phyloP scores from a whole-genome alignment of 1,140 invertebrate species.

The Ips nitidus region DNA sequence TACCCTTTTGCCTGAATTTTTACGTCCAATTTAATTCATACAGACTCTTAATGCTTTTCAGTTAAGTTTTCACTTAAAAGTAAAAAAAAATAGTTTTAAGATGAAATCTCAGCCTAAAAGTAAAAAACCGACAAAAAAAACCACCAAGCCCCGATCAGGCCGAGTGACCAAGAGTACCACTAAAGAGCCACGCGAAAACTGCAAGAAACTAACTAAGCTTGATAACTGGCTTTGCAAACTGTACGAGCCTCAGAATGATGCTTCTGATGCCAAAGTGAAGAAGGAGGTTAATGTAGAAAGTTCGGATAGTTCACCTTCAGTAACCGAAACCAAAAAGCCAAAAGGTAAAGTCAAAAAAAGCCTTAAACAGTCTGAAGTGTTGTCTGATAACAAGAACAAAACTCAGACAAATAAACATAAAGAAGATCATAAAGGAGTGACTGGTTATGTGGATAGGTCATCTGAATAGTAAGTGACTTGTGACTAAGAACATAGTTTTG shows the following conservation, averaged over 20 bases:
- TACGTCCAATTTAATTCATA: no score
- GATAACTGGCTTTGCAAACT: conserved; percentile 17
- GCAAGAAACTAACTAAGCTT: conserved; percentile 4
- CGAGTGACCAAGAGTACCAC: conserved; percentile 1
- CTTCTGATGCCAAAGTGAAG: not conserved
- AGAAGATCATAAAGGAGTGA: not conserved
- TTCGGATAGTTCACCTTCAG: not conserved
- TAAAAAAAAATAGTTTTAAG: not conserved
- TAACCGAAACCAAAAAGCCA: not conserved
- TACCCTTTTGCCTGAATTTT: no score
- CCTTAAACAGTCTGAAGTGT: not conserved
- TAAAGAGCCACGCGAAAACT: conserved; percentile 6
- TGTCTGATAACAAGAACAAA: not conserved
- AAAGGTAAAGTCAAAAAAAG: conserved; percentile 4
- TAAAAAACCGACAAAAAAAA: not conserved
- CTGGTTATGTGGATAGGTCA: conserved; percentile 4
- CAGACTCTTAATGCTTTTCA: no score
- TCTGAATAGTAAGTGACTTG: conserved; percentile 21
- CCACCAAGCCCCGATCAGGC: not conserved
- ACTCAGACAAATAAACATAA: not conserved
- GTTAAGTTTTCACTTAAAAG: not conserved
- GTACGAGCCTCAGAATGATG: not conserved
- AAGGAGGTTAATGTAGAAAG: not conserved
- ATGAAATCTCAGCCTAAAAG: conserved; percentile 7
- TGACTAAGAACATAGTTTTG: no score